Base-by-base conservation (phyloP, 1,140 invertebrate genomes). In the Drosophila mayri region DNA sequence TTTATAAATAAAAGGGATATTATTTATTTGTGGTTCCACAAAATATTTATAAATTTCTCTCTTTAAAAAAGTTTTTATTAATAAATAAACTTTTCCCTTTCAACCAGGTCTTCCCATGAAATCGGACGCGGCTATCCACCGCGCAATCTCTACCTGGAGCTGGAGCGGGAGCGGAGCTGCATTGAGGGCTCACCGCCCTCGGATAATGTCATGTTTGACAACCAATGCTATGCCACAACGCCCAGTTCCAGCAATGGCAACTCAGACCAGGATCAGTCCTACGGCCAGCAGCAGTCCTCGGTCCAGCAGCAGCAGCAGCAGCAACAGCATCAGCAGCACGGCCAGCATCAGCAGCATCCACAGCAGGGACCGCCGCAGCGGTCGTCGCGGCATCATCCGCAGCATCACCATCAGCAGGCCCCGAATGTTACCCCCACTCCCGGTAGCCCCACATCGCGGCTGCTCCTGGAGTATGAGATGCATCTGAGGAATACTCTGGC, bases 401-500 rank as follows among this genome's bases (percentile, higher is more conserved):
- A 80, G 55, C 91, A 92, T 64, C 84, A 88, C 76, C 84, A 92
- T 78, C 88, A 85, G 59, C 94, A 94, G 54, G 94, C 94, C 44
- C 93, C 94, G 2, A 95, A 94, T 86, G 93, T 94, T 6, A 95
- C 95, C 5, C 96, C 96, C 11, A 97, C 96, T 0, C 96, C 97
- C 3, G 96, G 97, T 22, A 97, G 97, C 16, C 97, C 97, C 11
- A 98, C 97, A 12, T 97, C 96, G 60, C 94, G 97, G 38, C 94
- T 98, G 1, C 94, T 98, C 7, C 94, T 98, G 58, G 98, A 99
- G 94, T 98, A 99, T 93, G 98, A 99, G 94, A 97, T 98, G 96
- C 97, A 98, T 93, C 94, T 99, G 44, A 94, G 98, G 52, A 99
- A 99, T 93, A 98, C 98, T 3, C 94, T 99, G 68, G 98, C 97